Evolutionary conservation across 2,888 invertebrate genomes (phyloP).

Genomic region (Amphimallon solstitiale): DNA sequence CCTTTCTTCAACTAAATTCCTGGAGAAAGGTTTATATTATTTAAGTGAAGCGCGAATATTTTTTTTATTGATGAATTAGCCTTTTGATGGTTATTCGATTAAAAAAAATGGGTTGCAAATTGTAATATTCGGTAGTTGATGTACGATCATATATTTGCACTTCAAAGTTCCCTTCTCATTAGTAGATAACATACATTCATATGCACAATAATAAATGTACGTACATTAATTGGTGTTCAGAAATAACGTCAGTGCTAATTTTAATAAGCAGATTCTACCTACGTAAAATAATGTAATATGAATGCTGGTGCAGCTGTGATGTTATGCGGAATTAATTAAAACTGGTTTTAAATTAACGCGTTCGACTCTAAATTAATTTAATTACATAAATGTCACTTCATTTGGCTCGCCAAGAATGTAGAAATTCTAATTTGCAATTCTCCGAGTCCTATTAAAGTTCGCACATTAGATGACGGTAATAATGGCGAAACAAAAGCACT

Average conservation of each 20-base stretch:
- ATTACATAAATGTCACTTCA: conserved; percentile 35
- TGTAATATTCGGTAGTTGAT: too few relatives aligned
- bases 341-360: conserved; percentile 29
- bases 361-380: conserved; percentile 32
- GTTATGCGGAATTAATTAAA: conserved; percentile 33
- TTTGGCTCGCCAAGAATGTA: conserved; percentile 34
- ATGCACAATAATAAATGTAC: too few relatives aligned
- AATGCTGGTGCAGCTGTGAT: conserved; percentile 9
- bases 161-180: too few relatives aligned
- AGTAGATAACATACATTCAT: too few relatives aligned
- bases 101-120: too few relatives aligned
- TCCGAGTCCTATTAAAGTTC: conserved; percentile 30
- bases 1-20: too few relatives aligned
- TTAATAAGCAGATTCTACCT: conserved; percentile 25
- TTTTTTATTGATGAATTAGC: too few relatives aligned
- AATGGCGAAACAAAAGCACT: conserved; percentile 32
- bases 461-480: conserved; percentile 33
- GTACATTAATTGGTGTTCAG: too few relatives aligned
- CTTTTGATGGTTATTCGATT: too few relatives aligned
- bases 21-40: too few relatives aligned
- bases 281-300: conserved; percentile 14
- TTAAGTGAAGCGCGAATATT: too few relatives aligned
- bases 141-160: too few relatives aligned
- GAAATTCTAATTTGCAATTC: conserved; percentile 35
- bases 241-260: conserved; percentile 4